Conservation (phyloP, 2,888 invertebrate species). For the Drosophila hamatofila region DNA sequence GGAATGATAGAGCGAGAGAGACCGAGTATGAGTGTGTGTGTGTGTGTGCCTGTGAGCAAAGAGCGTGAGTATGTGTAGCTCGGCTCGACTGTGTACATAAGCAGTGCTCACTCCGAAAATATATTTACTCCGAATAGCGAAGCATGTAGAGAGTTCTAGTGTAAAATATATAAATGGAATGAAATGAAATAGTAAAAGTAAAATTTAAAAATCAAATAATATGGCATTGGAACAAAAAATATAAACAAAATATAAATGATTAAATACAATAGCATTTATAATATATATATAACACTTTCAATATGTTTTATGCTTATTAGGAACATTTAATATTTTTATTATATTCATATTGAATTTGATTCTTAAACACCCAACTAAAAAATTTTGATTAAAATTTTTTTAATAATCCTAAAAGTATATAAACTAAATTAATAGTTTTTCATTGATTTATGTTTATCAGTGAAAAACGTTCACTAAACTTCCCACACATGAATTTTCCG, state of each 20-base stretch:
- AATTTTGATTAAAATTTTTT: too few species aligned
- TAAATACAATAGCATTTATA: not conserved
- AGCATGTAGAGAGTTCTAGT: conserved; percentile 24
- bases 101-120: conserved; percentile 55
- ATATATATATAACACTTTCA: not conserved
- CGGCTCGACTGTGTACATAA: conserved; percentile 38
- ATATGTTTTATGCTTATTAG: not conserved
- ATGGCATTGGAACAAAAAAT: not conserved
- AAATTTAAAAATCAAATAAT: not conserved
- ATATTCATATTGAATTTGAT: too few species aligned
- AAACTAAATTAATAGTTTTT: not conserved
- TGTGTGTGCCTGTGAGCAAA: conserved; percentile 32
- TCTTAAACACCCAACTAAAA: too few species aligned
- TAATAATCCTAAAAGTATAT: too few species aligned
- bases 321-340: too few species aligned
- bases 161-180: not conserved
- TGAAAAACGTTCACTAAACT: not conserved
- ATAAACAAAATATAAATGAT: not conserved
- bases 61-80: conserved; percentile 28
- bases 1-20: not conserved
- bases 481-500: not conserved
- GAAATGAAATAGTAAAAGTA: not conserved
- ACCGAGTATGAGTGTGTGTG: conserved; percentile 8
- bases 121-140: conserved; percentile 59
- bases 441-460: not conserved